Evolutionary conservation across 2,888 invertebrate species (phyloP), one percentile per base, ranked within the genome.

Genomic region (Aromia moschata): DNA sequence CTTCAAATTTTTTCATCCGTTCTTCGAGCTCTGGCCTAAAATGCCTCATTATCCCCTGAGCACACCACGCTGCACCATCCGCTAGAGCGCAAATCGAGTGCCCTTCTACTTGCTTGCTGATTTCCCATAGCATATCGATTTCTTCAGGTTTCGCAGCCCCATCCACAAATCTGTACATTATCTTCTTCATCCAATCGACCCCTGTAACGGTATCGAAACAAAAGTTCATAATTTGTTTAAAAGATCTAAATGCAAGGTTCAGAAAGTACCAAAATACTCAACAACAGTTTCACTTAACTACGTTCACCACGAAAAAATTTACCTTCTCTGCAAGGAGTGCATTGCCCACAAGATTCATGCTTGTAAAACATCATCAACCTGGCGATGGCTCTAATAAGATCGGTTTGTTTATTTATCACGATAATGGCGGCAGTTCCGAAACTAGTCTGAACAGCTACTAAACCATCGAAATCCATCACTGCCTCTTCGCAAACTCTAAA

Each of bases 41-140:
- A 82, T 99, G 98, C 44, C 98, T 87, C 77, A 99, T 97, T 47
- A 99, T 85, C n/a, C 94, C 94, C 81, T 99, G 99, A 2, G 98
- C 96, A 1, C 99, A 99, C 99, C 99, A 99, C 20, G 99, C 99
- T 18, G 99, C 99, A 72, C 98, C 99, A 81, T 99, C 99, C 37
- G 94, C 99, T 62, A 99, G 82, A 33, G 99, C 99, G 82, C 99
- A 99, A 81, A 99, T 99, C 7, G 99, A 98, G 81, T 99, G 99
- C 12, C 98, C 92, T 86, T 99, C 99, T 78, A 99, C 98, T 84
- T 99, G 98, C 83, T 99, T 99, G 68, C 96, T 98, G 65, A 99
- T 86, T 82, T 99, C 99, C 94, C 96, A 99, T 54, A 99, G 81
- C 97, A 98, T 98, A 79, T 99, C 98, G 72, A 99, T 99, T 85